Evolutionary conservation across 2,888 invertebrate genomes (phyloP), one percentile per base, ranked within the genome.

Genomic region (Siphonodentalium dalli): DNA sequence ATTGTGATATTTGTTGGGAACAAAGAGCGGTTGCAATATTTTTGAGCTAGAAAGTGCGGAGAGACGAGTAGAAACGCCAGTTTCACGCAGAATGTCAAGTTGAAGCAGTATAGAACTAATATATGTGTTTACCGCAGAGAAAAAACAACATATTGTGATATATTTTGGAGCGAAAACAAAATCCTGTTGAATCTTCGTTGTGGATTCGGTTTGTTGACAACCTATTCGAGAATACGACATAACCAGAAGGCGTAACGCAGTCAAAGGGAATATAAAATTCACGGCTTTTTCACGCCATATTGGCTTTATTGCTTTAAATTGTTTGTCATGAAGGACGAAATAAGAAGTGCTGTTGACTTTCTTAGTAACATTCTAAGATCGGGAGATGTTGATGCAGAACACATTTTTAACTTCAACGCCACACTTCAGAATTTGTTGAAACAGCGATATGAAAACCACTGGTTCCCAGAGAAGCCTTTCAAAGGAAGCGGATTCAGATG

Each of bases 401-500:
- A 60, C 46, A 52, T 63, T 18, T 56, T 61, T 24, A 61, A 49
- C 15, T 75, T 75, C 54, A 67, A 68, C 28, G 29, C 44, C 11
- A 58, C 47, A 33, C 52, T 77, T 31, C 61, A 62, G 27, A 60
- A 65, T 44, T 45, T 71, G 38, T 51, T 80, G 45, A 60, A 65
- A 37, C 58, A 58, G n/a, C 84, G 86, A 56, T 87, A 87, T 72
- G 79, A 87, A 75, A 86, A 88, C 79, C 89, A 89, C 76, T 89
- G 89, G 89, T 89, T 89, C 78, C 89, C 89, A 23, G 88, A 88
- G 61, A 85, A 86, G 70, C 89, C 89, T 39, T 86, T 85, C 72
- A 87, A 87, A 79, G 89, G 89, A 48, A 88, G 88, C 77, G 89
- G 87, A 47, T 89, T 88, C 82, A 85, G 89, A 66, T 86, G 89